phyloP scores from a whole-genome alignment of 1,140 invertebrate genomes.

The Ostrea edulis region DNA sequence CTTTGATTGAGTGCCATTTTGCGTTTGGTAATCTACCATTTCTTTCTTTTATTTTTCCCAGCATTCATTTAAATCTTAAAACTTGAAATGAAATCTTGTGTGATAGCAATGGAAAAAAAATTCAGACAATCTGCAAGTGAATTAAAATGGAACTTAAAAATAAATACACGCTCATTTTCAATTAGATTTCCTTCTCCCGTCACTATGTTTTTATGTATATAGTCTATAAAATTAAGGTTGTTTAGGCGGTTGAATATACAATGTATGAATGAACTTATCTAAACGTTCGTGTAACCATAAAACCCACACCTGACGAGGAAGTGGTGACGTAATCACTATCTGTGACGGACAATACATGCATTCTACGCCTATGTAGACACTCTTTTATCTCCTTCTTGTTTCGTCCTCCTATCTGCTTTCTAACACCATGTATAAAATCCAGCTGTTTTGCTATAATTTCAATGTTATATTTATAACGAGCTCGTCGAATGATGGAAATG shows the following conservation, averaged over 20 bases:
- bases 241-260: not conserved
- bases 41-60: not conserved
- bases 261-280: conserved; percentile 1
- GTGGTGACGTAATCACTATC: conserved; percentile 20
- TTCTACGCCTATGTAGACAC: not conserved
- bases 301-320: conserved; percentile 18
- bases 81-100: not conserved
- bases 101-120: not conserved
- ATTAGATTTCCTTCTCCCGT: not conserved
- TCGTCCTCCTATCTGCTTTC: not conserved
- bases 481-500: not conserved
- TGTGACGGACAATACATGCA: conserved; percentile 25
- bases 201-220: not conserved
- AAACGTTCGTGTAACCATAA: not conserved
- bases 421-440: conserved; percentile 19
- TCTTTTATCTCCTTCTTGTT: not conserved
- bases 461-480: conserved; percentile 12
- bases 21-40: not conserved
- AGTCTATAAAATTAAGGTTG: not conserved
- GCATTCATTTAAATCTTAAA: not conserved
- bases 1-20: too few species aligned
- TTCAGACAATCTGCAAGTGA: not conserved
- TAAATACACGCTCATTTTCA: not conserved
- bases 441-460: conserved; percentile 5
- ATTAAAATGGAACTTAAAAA: too few species aligned